phyloP scores from a whole-genome alignment of 1,140 invertebrate genomes.

The Xylocopa sonorina region DNA sequence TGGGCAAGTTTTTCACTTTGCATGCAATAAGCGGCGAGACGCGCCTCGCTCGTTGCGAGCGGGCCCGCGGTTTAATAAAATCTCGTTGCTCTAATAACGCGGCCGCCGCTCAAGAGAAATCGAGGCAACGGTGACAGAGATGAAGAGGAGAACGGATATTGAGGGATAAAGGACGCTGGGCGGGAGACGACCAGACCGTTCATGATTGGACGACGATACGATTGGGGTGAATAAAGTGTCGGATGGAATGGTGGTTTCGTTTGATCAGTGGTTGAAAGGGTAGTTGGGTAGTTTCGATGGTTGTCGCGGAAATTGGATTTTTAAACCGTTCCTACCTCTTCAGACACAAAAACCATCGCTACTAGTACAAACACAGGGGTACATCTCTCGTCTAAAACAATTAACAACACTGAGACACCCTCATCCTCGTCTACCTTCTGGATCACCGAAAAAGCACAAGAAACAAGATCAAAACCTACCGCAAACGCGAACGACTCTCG shows the following conservation, averaged over 20 bases:
- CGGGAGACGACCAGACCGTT: background rate
- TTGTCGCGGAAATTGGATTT: too few species aligned
- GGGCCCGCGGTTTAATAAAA: slow-evolving; percentile 64
- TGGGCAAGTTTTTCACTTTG: slow-evolving; percentile 67
- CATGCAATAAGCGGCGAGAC: slow-evolving; percentile 60
- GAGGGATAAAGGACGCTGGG: background rate
- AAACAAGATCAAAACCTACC: background rate
- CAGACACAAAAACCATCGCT: too few species aligned
- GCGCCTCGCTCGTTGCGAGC: slow-evolving; percentile 1
- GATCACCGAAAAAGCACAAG: background rate
- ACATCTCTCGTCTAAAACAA: too few species aligned
- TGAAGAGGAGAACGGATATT: background rate
- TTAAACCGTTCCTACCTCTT: too few species aligned
- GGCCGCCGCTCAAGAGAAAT: slow-evolving; percentile 44
- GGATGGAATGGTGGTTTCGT: too few species aligned
- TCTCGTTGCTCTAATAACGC: slow-evolving; percentile 62
- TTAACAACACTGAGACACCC: too few species aligned
- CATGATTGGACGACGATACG: too few species aligned
- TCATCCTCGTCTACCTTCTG: background rate
- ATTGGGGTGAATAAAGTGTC: too few species aligned
- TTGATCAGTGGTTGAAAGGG: too few species aligned
- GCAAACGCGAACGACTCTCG: background rate
- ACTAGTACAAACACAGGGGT: too few species aligned
- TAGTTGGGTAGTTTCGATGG: too few species aligned
- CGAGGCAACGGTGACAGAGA: slow-evolving; percentile 28